Evolutionary conservation across 2,888 invertebrate genomes (phyloP), one percentile per base, ranked within the genome.

Genomic region (Plemyria rubiginata): DNA sequence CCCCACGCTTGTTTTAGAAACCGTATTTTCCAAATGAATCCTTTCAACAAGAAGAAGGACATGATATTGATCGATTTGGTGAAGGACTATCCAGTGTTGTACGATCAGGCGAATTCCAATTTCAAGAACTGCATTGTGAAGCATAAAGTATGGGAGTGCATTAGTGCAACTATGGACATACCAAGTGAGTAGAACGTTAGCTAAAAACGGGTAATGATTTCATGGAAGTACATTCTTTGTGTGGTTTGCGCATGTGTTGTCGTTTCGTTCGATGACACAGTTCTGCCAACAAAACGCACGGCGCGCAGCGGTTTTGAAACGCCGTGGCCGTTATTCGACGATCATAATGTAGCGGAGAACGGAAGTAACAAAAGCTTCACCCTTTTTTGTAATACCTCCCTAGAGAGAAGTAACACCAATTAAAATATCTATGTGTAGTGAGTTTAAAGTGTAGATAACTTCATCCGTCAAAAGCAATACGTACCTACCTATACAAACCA

Each of bases 81-180:
- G 11, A 63, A 63, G 41, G 38, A n/a, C 12, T 59, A 67, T 15
- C 63, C 69, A 12, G 59, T 69, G 13, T 9, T 69, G n/a, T 69
- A 67, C 55, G 65, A 67, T 52, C 56, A 56, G 2, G 8, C 22
- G 9, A 53, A 69, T 58, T 32, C 62, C 0, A 48, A 57, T 29
- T 69, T 62, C 50, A 61, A 64, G 13, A 61, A 67, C 53, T 32
- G 54, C 4, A 60, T 58, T 13, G 59, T 57, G 46, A 69, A 69
- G 50, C 63, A 67, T 32, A 56, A 54, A 22, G 54, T 65, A n/a
- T 69, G 69, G 69, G 63, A 69, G 50, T 49, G 56, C 15, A 69
- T 69, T 16, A 65, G 65, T 48, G 51, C 40, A 29, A 48, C 45
- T 4, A 51, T 69, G 50, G 49, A 54, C 0, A 50, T 67, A 12